Conservation (phyloP, 1,140 invertebrate species). For the Brachionus manjavacas region DNA sequence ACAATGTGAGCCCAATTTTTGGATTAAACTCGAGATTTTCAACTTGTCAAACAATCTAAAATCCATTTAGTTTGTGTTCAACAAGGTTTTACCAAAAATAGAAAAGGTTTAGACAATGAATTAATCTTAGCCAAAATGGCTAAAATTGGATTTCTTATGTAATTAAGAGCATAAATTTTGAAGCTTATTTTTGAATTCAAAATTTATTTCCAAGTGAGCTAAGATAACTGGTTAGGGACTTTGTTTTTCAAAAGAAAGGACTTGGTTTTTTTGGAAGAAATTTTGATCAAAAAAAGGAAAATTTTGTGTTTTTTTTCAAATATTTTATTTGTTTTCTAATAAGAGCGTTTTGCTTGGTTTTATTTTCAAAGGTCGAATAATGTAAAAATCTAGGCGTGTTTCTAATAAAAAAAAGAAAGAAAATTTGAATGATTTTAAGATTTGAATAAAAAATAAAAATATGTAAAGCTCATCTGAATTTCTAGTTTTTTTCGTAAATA, state of each 20-base stretch:
- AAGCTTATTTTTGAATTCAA: background rate
- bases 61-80: background rate
- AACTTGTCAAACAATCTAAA: background rate
- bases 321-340: background rate
- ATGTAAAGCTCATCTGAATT: background rate
- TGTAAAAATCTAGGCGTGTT: background rate
- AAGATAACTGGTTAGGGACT: background rate
- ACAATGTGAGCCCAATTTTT: background rate
- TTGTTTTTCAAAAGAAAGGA: background rate
- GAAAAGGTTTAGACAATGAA: background rate
- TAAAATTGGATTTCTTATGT: background rate
- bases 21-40: background rate
- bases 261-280: background rate
- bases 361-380: background rate
- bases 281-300: background rate
- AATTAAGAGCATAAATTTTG: background rate
- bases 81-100: background rate
- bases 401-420: background rate
- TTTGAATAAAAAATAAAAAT: background rate
- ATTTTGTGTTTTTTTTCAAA: background rate
- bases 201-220: background rate
- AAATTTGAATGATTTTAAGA: background rate
- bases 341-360: background rate
- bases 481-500: background rate
- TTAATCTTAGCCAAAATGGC: background rate